Evolutionary conservation across 2,888 invertebrate species (phyloP).

Genomic region (Nemotelus pantherinus): DNA sequence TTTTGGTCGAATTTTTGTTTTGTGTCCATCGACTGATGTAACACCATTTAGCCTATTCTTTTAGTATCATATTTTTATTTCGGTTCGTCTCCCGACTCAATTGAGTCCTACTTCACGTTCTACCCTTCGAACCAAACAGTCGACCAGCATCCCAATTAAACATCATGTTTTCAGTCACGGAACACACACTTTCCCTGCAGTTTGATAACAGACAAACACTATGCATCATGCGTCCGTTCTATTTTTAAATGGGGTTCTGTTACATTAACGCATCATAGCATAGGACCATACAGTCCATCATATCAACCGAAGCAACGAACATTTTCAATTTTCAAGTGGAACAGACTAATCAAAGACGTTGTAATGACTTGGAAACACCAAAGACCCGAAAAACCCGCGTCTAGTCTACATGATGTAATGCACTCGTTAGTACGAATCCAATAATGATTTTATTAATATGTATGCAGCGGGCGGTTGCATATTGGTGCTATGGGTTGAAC

Average conservation of each 20-base stretch:
- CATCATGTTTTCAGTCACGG: background rate
- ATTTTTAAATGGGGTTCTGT: constrained; percentile 10
- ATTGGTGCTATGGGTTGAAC: too few relatives aligned
- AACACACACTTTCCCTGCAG: background rate
- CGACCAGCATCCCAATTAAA: background rate
- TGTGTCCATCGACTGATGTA: too few relatives aligned
- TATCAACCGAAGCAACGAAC: background rate
- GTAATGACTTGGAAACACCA: background rate
- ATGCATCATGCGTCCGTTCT: constrained; percentile 5
- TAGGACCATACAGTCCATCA: too few relatives aligned
- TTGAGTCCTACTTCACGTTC: background rate
- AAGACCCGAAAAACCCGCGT: too few relatives aligned
- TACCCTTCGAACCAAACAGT: background rate
- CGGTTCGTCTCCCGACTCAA: constrained; percentile 22
- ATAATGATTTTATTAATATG: too few relatives aligned
- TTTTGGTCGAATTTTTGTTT: too few relatives aligned
- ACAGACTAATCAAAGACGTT: background rate
- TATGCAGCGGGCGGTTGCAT: too few relatives aligned
- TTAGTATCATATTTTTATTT: background rate
- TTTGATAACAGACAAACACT: constrained; percentile 5
- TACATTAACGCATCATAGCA: too few relatives aligned
- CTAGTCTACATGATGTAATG: too few relatives aligned
- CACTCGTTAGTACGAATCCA: too few relatives aligned
- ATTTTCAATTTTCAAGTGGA: background rate
- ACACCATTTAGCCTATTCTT: too few relatives aligned